These are phyloP conservation scores for Eublepharis macularius DNA, from an alignment of 2,113 vertebrate species.

Conservation along the genomic window DNA sequence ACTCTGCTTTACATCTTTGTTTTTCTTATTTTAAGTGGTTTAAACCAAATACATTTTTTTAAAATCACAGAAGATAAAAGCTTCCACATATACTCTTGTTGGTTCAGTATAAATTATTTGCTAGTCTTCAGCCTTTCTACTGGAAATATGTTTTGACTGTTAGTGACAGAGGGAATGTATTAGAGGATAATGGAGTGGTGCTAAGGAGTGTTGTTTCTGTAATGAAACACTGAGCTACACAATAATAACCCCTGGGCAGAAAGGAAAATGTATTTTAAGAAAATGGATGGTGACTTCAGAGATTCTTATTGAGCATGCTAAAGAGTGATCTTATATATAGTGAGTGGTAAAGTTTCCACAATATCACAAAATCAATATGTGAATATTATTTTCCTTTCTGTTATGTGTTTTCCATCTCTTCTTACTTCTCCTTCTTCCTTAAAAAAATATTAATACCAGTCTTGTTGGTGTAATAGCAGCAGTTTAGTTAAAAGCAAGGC, in stretches of 20 bases:
- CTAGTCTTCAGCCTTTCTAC: constrained; percentile 41
- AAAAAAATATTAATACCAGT: background rate
- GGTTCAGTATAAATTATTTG: constrained; percentile 30
- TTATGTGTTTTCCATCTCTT: background rate
- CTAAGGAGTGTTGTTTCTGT: constrained; percentile 14
- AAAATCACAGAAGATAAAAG: background rate
- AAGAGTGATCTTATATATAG: background rate
- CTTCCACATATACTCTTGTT: background rate
- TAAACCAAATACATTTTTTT: constrained; percentile 34
- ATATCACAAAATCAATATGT: background rate
- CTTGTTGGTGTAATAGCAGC: background rate
- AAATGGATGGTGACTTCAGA: constrained; percentile 1
- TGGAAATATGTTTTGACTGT: constrained; percentile 39
- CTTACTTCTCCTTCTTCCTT: background rate
- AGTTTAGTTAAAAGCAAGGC: background rate
- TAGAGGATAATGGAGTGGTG: constrained; percentile 37
- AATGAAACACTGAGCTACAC: constrained; percentile 32
- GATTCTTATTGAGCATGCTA: constrained; percentile 17
- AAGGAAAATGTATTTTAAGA: background rate
- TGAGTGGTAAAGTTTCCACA: background rate
- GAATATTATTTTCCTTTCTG: background rate
- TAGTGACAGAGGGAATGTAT: constrained; percentile 20
- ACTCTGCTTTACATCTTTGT: constrained; percentile 40
- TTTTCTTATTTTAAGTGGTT: constrained; percentile 43
- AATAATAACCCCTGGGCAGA: constrained; percentile 29